A percentile compares a stretch with the other conserved stretches of the same genome.
These are phyloP conservation scores for Antheraea assamensis DNA, from an alignment of 2,888 invertebrate genomes.

Conservation along the genomic window DNA sequence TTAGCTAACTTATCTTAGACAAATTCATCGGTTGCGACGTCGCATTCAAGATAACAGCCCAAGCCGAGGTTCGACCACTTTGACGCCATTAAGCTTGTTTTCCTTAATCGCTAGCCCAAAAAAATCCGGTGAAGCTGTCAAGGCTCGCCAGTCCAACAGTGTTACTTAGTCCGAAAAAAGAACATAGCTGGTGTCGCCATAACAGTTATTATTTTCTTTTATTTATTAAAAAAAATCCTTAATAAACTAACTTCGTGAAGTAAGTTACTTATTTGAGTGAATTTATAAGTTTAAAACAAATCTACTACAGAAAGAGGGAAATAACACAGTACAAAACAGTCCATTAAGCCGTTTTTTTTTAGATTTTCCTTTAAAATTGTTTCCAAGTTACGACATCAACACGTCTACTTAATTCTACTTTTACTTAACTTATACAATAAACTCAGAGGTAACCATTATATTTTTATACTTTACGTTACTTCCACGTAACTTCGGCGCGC, in stretches of 20 bases:
- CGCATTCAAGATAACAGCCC: no score
- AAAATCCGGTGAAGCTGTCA: no score
- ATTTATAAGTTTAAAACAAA: neutral
- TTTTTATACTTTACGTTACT: constrained; percentile 57
- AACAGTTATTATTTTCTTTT: neutral
- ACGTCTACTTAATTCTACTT: constrained; percentile 57
- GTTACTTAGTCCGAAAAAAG: neutral
- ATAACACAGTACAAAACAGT: neutral
- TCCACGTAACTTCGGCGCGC: constrained; percentile 46
- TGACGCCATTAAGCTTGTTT: no score
- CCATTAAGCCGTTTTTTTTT: constrained; percentile 29
- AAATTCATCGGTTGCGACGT: no score
- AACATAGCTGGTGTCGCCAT: neutral
- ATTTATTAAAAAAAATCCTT: neutral
- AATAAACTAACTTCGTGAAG: neutral
- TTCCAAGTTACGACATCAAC: constrained; percentile 50
- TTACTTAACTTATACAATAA: constrained; percentile 54
- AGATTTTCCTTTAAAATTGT: constrained; percentile 44
- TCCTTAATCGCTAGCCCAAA: no score
- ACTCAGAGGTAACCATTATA: constrained; percentile 47
- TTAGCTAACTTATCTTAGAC: no score
- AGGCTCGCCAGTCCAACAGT: no score
- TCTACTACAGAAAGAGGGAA: neutral
- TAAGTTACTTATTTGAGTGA: neutral
- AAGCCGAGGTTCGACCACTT: no score